Percentiles rank a stretch among this genome's conserved stretches.
phyloP scores from a whole-genome alignment of 2,888 invertebrate species.

The Halictus quadricinctus region DNA sequence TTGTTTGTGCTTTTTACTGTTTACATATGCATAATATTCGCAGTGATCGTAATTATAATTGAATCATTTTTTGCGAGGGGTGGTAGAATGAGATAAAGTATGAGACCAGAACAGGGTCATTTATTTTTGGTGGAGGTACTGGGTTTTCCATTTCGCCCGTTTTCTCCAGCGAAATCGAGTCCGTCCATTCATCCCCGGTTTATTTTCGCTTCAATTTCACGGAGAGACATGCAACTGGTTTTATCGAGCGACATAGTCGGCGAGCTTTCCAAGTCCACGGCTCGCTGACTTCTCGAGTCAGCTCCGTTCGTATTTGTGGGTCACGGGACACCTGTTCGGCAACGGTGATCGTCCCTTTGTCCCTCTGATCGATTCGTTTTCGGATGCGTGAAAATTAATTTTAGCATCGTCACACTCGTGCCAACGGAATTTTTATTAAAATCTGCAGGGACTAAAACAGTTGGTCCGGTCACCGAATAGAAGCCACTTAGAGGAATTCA shows the following conservation, averaged over 20 bases:
- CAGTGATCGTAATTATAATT: neutral
- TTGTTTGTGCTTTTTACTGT: no score
- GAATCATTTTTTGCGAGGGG: neutral
- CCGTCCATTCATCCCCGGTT: neutral
- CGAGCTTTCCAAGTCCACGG: conserved; percentile 56
- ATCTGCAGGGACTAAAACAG: no score
- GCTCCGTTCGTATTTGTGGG: conserved; percentile 20
- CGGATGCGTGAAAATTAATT: neutral
- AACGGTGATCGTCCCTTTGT: neutral
- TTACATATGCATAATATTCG: neutral
- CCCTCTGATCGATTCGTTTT: neutral
- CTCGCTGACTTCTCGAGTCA: conserved; percentile 55
- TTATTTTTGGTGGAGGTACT: neutral
- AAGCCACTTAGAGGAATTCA: no score
- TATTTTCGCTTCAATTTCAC: neutral
- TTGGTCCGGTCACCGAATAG: no score
- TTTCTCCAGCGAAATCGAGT: neutral
- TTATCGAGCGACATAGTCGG: conserved; percentile 53
- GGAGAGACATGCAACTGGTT: conserved; percentile 61
- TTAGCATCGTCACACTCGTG: no score
- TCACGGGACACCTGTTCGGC: conserved; percentile 28
- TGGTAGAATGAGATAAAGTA: neutral
- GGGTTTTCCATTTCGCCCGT: neutral
- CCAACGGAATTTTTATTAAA: no score
- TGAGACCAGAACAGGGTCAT: neutral